Percentiles rank a stretch among this genome's conserved stretches.
These are phyloP conservation scores for Slavum lentiscoides DNA, from an alignment of 2,888 invertebrate genomes.

Conservation along the genomic window DNA sequence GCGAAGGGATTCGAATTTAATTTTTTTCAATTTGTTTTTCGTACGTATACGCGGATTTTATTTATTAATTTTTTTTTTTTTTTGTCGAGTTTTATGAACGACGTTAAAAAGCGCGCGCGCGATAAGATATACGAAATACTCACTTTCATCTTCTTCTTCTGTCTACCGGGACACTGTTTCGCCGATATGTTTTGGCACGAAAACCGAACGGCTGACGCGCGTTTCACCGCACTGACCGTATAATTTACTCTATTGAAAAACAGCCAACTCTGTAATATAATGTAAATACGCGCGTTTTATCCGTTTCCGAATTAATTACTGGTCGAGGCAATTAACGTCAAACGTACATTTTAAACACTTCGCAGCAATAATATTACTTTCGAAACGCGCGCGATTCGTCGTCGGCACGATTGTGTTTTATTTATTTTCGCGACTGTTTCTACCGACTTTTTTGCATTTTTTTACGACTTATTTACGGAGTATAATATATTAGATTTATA, in stretches of 20 bases:
- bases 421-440: conserved; percentile 16
- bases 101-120: too few relatives aligned
- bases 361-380: conserved; percentile 34
- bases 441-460: background rate
- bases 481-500: background rate
- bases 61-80: too few relatives aligned
- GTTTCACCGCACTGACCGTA: conserved; percentile 39
- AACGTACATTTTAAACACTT: conserved; percentile 39
- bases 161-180: background rate
- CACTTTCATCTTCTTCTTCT: background rate
- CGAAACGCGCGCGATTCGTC: conserved; percentile 11
- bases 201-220: conserved; percentile 10
- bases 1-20: too few relatives aligned
- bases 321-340: conserved; percentile 52
- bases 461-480: background rate
- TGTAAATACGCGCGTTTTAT: background rate
- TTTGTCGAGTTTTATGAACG: too few relatives aligned
- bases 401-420: conserved; percentile 19
- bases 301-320: conserved; percentile 48
- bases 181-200: conserved; percentile 41
- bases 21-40: too few relatives aligned
- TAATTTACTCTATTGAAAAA: conserved; percentile 48
- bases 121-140: too few relatives aligned
- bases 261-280: conserved; percentile 18
- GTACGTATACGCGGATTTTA: too few relatives aligned